phyloP scores from a whole-genome alignment of 2,797 vertebrate genomes.

The Pangasius mekongensis region DNA sequence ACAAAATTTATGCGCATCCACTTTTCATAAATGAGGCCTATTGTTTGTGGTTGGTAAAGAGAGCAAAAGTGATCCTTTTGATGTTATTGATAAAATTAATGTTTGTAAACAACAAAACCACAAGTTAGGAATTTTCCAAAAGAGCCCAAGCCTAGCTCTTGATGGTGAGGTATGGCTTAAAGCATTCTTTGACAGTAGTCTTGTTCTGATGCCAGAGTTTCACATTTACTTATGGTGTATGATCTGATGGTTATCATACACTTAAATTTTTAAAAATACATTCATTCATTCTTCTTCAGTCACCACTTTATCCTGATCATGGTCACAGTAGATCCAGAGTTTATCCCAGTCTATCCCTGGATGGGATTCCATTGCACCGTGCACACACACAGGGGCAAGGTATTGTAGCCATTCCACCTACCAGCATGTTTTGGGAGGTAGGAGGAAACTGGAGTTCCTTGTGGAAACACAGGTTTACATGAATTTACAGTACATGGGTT shows the following conservation, averaged over 20 bases:
- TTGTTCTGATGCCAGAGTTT: not conserved
- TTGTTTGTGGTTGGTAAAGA: not conserved
- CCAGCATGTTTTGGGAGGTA: not conserved
- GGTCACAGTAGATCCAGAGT: not conserved
- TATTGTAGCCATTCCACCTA: not conserved
- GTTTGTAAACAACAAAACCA: not conserved
- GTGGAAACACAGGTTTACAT: not conserved
- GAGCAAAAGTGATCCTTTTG: not conserved
- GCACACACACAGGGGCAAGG: not conserved
- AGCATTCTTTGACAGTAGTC: not conserved
- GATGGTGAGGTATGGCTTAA: not conserved
- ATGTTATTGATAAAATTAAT: not conserved
- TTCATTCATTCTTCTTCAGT: not conserved
- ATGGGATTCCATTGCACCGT: not conserved
- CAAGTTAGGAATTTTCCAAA: not conserved
- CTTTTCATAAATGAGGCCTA: not conserved
- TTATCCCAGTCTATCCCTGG: not conserved
- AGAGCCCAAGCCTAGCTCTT: not conserved
- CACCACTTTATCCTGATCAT: not conserved
- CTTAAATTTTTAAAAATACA: not conserved
- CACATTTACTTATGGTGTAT: not conserved
- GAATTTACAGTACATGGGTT: not conserved
- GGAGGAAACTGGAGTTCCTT: not conserved
- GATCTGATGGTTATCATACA: not conserved
- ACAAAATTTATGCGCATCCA: not conserved